phyloP scores from a whole-genome alignment of 2,113 vertebrate genomes.

The Sceloporus tristichus region DNA sequence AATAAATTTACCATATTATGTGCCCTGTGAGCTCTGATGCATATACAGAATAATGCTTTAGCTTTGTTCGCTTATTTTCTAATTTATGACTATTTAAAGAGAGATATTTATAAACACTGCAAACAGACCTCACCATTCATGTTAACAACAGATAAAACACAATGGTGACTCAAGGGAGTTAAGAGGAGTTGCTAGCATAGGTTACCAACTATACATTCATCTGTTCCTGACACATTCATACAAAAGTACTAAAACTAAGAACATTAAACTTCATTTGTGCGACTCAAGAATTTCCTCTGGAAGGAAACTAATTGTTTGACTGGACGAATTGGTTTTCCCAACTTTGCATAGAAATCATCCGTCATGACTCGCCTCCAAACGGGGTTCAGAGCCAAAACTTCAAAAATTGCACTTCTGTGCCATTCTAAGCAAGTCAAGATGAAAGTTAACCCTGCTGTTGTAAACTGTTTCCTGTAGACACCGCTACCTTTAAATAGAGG shows the following conservation, averaged over 20 bases:
- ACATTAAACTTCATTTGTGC: slow-evolving; percentile 42
- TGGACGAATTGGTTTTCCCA: slow-evolving; percentile 59
- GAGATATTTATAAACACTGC: slow-evolving; percentile 13
- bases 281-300: slow-evolving; percentile 54
- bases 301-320: slow-evolving; percentile 56
- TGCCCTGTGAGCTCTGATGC: background rate
- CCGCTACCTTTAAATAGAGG: slow-evolving; percentile 32
- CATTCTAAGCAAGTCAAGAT: slow-evolving; percentile 70
- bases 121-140: slow-evolving; percentile 46
- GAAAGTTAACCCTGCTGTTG: slow-evolving; percentile 83
- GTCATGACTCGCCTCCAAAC: slow-evolving; percentile 79
- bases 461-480: slow-evolving; percentile 73
- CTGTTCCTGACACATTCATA: slow-evolving; percentile 40
- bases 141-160: slow-evolving; percentile 22
- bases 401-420: slow-evolving; percentile 81
- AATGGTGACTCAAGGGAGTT: background rate
- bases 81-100: slow-evolving; percentile 26
- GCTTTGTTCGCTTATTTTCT: background rate
- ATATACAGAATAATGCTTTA: slow-evolving; percentile 39
- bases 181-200: slow-evolving; percentile 55
- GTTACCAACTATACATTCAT: slow-evolving; percentile 18
- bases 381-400: slow-evolving; percentile 85
- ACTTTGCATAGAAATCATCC: slow-evolving; percentile 80
- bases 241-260: slow-evolving; percentile 42
- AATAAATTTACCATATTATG: background rate